Base-by-base conservation (phyloP, 2,113 vertebrate genomes). In the Jaculus jaculus region DNA sequence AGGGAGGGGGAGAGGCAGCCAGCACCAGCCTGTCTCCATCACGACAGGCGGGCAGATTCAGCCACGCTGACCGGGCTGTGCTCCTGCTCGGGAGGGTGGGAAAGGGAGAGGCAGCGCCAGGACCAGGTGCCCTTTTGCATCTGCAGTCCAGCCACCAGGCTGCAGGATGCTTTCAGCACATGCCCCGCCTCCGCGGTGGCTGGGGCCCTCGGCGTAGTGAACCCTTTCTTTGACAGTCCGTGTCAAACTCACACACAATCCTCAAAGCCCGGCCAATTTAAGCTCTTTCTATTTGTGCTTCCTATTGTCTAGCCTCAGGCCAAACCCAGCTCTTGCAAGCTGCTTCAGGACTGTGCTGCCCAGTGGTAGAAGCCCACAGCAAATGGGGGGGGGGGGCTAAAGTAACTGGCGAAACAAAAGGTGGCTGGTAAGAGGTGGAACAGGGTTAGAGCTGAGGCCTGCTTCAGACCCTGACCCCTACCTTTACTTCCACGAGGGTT, bases 131-230 rank as follows among this genome's bases (percentile, higher is more conserved):
- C 39, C 13, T 23, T n/a, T 2, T 7, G 61, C 6, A 3, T 37
- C 82, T 21, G 63, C 30, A 39, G 34, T 21, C 26, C 7, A 72
- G n/a, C 9, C 26, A 16, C 18, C 39, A 39, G 60, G 9, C 63
- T 13, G 54, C n/a, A 2, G 2, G 4, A 13, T 34, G 0, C 12
- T 75, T 28, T 78, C 42, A 12, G 2, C 5, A 0, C 10, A 2
- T 0, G 26, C 42, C 75, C 60, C 7, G 2, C 26, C 28, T 32
- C 51, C 72, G 51, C 39, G 75, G 8, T 7, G 9, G 47, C 85
- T 16, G 0, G 0, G 18, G 71, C 73, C 5, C 42, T 47, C 42
- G 8, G n/a, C n/a, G n/a, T n/a, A n/a, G n/a, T n/a, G n/a, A 12
- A 2, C n/a, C 30, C 21, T 42, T n/a, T 42, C 51, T 21, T 17